These are phyloP conservation scores for Platycercus adscitus DNA, from an alignment of 2,113 vertebrate genomes.

Conservation along the genomic window DNA sequence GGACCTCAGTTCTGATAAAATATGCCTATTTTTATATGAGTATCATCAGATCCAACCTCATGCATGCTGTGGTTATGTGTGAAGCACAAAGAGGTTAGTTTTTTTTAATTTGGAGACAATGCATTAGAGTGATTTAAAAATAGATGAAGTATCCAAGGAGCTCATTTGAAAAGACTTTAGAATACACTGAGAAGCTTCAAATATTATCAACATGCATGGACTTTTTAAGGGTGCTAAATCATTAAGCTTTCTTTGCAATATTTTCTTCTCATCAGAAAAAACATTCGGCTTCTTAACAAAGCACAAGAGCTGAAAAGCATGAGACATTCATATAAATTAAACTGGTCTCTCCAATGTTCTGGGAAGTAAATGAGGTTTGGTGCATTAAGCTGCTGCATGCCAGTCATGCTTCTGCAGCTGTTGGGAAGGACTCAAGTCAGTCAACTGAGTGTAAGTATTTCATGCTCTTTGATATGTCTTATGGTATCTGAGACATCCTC, in stretches of 20 bases:
- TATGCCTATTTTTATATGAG: not conserved
- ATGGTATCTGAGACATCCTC: not conserved
- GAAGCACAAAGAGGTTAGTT: not conserved
- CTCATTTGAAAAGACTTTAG: not conserved
- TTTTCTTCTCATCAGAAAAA: not conserved
- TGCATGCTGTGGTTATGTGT: not conserved
- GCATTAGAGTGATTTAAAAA: constrained; percentile 10
- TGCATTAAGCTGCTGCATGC: not conserved
- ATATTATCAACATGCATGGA: not conserved
- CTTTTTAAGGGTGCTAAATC: not conserved
- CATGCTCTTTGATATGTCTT: not conserved
- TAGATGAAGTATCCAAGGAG: not conserved
- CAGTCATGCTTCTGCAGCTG: not conserved
- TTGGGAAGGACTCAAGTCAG: not conserved
- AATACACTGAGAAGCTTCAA: not conserved
- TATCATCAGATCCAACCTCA: not conserved
- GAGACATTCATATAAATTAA: not conserved
- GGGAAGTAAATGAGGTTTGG: not conserved
- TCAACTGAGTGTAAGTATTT: not conserved
- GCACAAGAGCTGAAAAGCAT: not conserved
- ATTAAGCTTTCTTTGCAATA: not conserved
- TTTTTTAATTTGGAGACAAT: not conserved
- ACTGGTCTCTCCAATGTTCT: not conserved
- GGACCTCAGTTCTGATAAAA: not conserved
- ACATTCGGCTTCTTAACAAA: not conserved